phyloP scores from a whole-genome alignment of 2,113 vertebrate genomes.

The Oxyruncus cristatus region DNA sequence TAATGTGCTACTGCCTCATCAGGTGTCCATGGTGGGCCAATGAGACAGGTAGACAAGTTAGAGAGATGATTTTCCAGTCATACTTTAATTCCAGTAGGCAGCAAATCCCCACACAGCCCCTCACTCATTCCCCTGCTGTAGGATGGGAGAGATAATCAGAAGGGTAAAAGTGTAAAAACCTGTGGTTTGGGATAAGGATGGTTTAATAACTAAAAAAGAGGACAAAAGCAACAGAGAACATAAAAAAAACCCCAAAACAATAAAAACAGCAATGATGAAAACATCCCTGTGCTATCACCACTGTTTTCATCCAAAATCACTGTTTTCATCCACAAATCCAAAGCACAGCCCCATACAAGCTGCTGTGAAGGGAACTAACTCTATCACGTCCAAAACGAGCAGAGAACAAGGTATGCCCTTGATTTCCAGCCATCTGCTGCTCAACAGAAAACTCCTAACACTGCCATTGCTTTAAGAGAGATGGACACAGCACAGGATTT shows the following conservation, averaged over 20 bases:
- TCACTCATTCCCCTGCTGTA: rapidly evolving
- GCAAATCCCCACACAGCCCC: background rate
- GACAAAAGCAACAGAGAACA: background rate
- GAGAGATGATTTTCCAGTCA: rapidly evolving
- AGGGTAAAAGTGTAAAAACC: background rate
- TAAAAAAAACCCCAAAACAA: background rate
- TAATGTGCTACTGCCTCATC: background rate
- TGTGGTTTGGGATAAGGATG: background rate
- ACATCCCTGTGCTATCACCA: background rate
- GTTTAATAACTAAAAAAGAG: background rate
- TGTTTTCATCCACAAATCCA: background rate
- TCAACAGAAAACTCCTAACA: background rate
- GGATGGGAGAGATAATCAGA: background rate
- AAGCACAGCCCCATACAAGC: background rate
- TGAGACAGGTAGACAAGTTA: background rate
- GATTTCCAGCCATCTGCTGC: background rate
- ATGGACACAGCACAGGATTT: background rate
- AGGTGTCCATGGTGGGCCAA: background rate
- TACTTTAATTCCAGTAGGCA: background rate
- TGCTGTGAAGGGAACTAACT: background rate
- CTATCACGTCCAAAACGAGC: background rate
- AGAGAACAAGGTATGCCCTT: background rate
- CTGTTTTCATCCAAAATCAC: background rate
- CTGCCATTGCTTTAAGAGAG: background rate
- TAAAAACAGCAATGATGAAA: background rate